phyloP scores from a whole-genome alignment of 2,113 vertebrate species.

The Erythrolamprus reginae region DNA sequence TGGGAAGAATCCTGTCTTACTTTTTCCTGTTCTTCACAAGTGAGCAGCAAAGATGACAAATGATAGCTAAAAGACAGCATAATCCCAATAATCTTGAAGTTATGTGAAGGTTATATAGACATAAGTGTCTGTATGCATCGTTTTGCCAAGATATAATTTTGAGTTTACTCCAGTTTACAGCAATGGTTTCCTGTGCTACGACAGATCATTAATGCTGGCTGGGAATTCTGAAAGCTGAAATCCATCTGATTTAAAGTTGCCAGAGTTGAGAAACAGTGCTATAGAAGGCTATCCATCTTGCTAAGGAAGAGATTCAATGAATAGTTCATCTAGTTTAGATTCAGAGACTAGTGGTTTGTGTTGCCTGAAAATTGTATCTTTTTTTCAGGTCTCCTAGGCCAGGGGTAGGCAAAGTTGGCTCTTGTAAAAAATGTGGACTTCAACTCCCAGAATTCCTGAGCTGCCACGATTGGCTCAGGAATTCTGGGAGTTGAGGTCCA shows the following conservation, averaged over 20 bases:
- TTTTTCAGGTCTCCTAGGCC: slow-evolving; percentile 32
- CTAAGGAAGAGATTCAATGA: background rate
- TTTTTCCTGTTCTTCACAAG: background rate
- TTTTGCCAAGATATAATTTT: background rate
- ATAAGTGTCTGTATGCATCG: background rate
- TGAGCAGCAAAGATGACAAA: background rate
- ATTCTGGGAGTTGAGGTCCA: no score
- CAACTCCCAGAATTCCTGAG: no score
- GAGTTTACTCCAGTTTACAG: background rate
- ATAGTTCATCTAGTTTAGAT: background rate
- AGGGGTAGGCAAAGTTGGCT: no score
- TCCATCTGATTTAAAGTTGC: background rate
- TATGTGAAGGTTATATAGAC: background rate
- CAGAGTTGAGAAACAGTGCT: background rate
- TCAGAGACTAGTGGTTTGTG: slow-evolving; percentile 24
- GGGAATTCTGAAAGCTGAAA: background rate
- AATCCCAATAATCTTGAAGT: background rate
- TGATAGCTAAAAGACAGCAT: background rate
- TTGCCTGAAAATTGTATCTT: slow-evolving; percentile 46
- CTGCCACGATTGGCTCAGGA: no score
- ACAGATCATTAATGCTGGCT: background rate
- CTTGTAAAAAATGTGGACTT: no score
- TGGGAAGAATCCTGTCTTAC: background rate
- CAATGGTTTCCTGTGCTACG: background rate
- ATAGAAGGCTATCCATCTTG: background rate